Evolutionary conservation across 1,140 invertebrate species (phyloP), one percentile per base, ranked within the genome.

Genomic region (Idris sp.): DNA sequence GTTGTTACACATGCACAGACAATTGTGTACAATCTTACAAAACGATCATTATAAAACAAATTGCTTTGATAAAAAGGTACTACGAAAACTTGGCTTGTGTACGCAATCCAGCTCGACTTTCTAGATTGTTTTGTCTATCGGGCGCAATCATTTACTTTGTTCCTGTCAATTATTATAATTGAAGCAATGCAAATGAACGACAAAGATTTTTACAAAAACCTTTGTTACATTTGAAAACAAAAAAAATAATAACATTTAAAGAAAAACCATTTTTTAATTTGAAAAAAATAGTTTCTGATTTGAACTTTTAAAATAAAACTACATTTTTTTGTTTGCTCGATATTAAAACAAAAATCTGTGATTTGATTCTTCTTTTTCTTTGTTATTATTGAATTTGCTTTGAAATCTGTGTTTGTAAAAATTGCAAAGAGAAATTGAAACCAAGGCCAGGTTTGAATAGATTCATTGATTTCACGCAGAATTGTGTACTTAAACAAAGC

Each of bases 111-210:
- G 25, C 3, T 33, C 53, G 10, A 74, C 71, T 74, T 74, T 74
- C 71, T 74, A 67, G 56, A 54, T 74, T 48, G 44, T 72, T 72
- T 73, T 64, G 54, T 54, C 36, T 58, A 43, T 22, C 40, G 22
- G 7, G 28, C 14, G 31, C 40, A 54, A 40, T 61, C 38, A 48
- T 61, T 28, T 33, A 40, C 54, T 53, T 61, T 40, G 16, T 30
- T 67, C 28, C 18, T 43, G 13, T 36, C 22, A 36, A 68, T 59
- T n/a, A n/a, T n/a, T 40, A 59, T 51, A 59, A 68, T 36, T 36
- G 15, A n/a, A 51, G 10, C 14, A 38, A 36, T 16, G 28, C 14
- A 49, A 48, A 48, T 16, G 26, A 30, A 43, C 25, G 9, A 38
- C 2, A 22, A 4, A 22, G 6, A 22, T 22, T 4, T 4, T 22